Evolutionary conservation across 2,113 vertebrate species (phyloP).

Genomic region (Chinchilla lanigera): DNA sequence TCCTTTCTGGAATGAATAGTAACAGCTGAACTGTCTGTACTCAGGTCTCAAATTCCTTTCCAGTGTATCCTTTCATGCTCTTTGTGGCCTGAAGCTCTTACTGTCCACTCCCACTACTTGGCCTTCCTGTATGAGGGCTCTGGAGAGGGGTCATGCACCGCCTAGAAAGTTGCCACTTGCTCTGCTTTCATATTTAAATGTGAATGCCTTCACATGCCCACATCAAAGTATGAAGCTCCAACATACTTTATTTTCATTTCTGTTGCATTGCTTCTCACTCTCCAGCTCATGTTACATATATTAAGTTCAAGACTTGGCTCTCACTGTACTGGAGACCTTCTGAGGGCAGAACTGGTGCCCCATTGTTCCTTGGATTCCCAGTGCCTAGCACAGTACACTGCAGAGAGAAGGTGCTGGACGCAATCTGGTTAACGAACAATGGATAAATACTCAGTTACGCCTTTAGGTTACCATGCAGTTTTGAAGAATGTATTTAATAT

Average conservation of each 20-base stretch:
- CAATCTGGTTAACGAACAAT: not conserved
- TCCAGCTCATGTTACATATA: not conserved
- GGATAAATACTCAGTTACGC: not conserved
- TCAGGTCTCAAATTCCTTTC: not conserved
- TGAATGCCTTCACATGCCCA: not conserved
- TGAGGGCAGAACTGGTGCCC: not conserved
- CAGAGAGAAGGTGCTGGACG: not conserved
- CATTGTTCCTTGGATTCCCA: not conserved
- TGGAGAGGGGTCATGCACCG: not conserved
- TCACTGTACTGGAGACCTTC: not conserved
- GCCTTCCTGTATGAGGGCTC: not conserved
- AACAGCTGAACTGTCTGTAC: not conserved
- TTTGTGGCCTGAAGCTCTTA: not conserved
- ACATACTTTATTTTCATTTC: not conserved
- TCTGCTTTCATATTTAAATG: not conserved
- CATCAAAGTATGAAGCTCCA: not conserved
- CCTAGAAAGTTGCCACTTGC: not conserved
- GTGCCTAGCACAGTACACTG: not conserved
- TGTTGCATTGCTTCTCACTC: not conserved
- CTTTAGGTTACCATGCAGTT: not conserved
- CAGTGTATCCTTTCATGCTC: not conserved
- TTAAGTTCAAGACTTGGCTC: not conserved
- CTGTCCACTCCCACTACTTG: not conserved
- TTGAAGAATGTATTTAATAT: not conserved
- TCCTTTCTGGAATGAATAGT: not conserved